phyloP scores from a whole-genome alignment of 2,113 vertebrate genomes.

The Platysternon megacephalum region DNA sequence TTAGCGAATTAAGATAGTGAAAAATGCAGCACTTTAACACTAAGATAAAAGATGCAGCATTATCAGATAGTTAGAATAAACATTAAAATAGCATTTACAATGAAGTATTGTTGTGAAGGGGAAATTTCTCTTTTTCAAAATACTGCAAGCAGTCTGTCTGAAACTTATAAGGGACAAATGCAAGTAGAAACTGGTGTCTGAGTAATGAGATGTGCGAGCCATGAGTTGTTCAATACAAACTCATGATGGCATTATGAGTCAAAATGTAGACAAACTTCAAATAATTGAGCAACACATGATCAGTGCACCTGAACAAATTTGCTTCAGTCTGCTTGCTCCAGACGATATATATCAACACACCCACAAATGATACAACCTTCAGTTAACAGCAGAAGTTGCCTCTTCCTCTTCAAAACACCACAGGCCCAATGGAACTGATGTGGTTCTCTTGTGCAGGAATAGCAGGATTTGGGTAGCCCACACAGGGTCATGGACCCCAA shows the following conservation, averaged over 20 bases:
- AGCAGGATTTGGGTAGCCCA: background rate
- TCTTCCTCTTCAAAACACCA: background rate
- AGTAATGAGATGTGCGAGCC: background rate
- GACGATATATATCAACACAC: background rate
- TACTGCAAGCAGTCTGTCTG: background rate
- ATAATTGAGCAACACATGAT: background rate
- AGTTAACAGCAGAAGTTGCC: background rate
- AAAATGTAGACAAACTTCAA: background rate
- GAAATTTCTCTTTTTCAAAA: background rate
- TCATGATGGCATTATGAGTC: background rate
- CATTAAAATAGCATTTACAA: background rate
- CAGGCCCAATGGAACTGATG: background rate
- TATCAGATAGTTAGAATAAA: background rate
- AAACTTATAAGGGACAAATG: background rate
- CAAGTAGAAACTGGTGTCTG: background rate
- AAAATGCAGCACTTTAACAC: background rate
- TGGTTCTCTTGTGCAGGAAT: background rate
- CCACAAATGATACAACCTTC: background rate
- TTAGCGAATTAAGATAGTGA: background rate
- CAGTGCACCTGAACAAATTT: background rate
- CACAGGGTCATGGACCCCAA: background rate
- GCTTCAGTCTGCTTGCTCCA: rapidly evolving
- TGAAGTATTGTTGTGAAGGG: background rate
- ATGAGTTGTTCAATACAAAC: background rate
- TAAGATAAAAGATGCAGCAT: background rate